Evolutionary conservation across 2,797 vertebrate species (phyloP), one percentile per base, ranked within the genome.

Genomic region (Clarias platycephalus): DNA sequence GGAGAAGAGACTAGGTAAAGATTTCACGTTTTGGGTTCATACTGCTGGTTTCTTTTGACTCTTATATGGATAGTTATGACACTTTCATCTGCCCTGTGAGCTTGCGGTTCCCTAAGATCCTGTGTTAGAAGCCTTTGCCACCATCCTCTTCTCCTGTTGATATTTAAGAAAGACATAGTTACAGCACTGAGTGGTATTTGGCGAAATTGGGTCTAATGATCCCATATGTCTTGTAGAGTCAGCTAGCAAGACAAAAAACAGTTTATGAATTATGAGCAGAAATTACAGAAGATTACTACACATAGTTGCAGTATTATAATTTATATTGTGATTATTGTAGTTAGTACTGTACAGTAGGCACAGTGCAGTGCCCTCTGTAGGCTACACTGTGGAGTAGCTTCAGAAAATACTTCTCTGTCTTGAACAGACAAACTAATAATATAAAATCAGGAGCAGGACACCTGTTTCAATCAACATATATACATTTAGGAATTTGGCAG

Each of bases 1-100:
- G 87, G 88, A 63, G 95, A 97, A 66, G 92, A 94, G 4, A 95
- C 91, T 85, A 94, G 95, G 98, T 99, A 91, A 93, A 91, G 88
- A 97, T 90, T 89, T 91, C 89, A 89, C 84, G 87, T 89, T 92
- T 86, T 87, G 63, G 87, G 57, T 4, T 55, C 90, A 60, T 60
- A 76, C 18, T 78, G 10, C 15, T 20, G 26, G 1, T 60, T 60
- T 15, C 6, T 77, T 60, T 40, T 40, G 1, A n/a, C 26, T 62
- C 57, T 78, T 9, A 6, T 16, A 10, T 40, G 34, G 18, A 40
- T 37, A 3, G 6, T 78, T 60, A 15, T 13, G 24, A 16, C 24
- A 3, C 31, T 77, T 58, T 22, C 1, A 60, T 28, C 26, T 75
- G 49, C 16, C 3, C 10, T 58, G 1, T 31, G 28, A 31, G 18